Conservation (phyloP, 2,797 vertebrate species). For the Mallotus villosus region DNA sequence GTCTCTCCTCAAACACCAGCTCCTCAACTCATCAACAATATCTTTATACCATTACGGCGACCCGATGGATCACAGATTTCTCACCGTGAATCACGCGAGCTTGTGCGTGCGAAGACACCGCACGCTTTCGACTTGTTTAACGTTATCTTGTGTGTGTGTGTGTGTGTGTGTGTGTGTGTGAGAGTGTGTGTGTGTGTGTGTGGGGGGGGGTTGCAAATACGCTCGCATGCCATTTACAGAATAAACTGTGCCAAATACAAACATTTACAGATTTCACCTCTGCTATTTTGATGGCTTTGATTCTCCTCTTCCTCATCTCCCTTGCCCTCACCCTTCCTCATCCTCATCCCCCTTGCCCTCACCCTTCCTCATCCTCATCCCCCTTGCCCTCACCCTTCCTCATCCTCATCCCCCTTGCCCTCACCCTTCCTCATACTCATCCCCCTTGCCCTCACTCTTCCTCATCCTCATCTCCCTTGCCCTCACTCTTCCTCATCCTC, state of each 20-base stretch:
- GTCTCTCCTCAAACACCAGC: slow-evolving; percentile 34
- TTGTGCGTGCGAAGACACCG: slow-evolving; percentile 72
- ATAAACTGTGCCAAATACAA: slow-evolving; percentile 26
- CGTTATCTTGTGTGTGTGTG: not conserved
- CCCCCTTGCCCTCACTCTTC: too few species aligned
- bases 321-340: too few species aligned
- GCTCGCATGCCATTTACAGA: not conserved
- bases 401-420: too few species aligned
- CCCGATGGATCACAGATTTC: slow-evolving; percentile 71
- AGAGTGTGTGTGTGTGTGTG: slow-evolving; percentile 1
- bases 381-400: too few species aligned
- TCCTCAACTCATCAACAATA: slow-evolving; percentile 46
- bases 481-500: too few species aligned
- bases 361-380: too few species aligned
- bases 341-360: too few species aligned
- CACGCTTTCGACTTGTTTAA: slow-evolving; percentile 57
- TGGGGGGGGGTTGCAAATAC: not conserved
- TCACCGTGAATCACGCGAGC: slow-evolving; percentile 51
- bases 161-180: slow-evolving; percentile 2
- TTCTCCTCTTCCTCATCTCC: not conserved
- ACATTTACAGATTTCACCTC: slow-evolving; percentile 34
- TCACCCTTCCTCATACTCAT: too few species aligned
- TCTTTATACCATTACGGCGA: slow-evolving; percentile 38
- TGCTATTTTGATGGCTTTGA: not conserved
- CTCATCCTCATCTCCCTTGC: too few species aligned